Evolutionary conservation across 2,888 invertebrate species (phyloP), one percentile per base, ranked within the genome.

Genomic region (Syrista parreyssii): DNA sequence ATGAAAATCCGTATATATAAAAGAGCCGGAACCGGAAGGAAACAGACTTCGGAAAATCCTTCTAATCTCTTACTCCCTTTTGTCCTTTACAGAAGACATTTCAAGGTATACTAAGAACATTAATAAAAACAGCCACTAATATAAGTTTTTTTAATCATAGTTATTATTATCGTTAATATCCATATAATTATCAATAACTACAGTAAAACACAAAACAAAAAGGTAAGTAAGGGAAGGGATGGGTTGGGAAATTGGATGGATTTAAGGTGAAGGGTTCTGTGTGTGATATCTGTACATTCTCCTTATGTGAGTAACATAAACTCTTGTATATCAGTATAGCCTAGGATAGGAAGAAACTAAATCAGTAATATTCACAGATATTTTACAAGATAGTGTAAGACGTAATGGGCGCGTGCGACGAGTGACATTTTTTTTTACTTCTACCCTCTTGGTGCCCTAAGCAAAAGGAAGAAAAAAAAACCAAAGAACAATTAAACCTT

Each of bases 141-240:
- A 23, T 55, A 71, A 33, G 40, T 71, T 89, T 90, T 90, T 91
- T 91, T 90, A 91, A 90, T 91, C 89, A 90, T 91, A 91, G 90
- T 91, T 91, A 91, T 91, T 91, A 91, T 91, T 91, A 91, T 91
- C 90, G 87, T 91, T 91, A 91, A 91, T 91, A 90, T 91, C 89
- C 91, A 91, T 91, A 91, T 91, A 91, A 91, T 91, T 91, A 91
- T 91, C 88, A 89, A 91, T 91, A 91, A 90, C 91, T 91, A 91
- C 91, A 91, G 89, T 91, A 91, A 91, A 91, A 91, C 91, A 91
- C 91, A 91, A 91, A 91, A 91, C 90, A 90, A 91, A 91, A 90
- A 90, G 84, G 85, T 32, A 71, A 55, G 23, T 55, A 55, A 55
- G 6, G 55, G 23, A 55, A 55, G 23, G 55, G 23, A 55, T 55